These are phyloP conservation scores for Macrochelys suwanniensis DNA, from an alignment of 2,797 vertebrate species.

Conservation along the genomic window DNA sequence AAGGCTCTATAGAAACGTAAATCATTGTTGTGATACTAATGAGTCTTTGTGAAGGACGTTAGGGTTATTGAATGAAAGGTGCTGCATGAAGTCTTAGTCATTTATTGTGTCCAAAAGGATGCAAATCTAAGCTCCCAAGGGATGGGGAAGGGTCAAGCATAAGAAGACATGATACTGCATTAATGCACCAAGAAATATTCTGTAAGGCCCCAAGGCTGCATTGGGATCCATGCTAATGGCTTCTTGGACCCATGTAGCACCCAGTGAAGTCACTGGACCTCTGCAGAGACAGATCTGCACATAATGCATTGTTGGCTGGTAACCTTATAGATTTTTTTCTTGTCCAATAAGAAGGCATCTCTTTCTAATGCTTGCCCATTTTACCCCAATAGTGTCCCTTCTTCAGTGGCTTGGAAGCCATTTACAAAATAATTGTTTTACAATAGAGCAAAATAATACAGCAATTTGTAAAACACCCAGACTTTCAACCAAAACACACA, in stretches of 20 bases:
- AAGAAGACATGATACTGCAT: neutral
- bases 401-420: neutral
- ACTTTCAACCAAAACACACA: neutral
- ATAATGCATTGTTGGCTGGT: neutral
- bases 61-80: neutral
- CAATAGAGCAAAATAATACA: neutral
- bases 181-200: neutral
- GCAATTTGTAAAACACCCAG: neutral
- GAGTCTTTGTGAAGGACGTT: neutral
- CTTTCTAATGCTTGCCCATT: neutral
- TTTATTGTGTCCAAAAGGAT: neutral
- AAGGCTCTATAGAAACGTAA: neutral
- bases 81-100: neutral
- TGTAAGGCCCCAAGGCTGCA: neutral
- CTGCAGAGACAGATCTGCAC: neutral
- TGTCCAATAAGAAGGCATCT: neutral
- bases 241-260: neutral
- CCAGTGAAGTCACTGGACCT: neutral
- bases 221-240: neutral
- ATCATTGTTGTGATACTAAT: neutral
- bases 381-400: neutral
- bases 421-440: constrained; percentile 2
- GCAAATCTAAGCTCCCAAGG: neutral
- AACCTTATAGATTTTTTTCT: neutral
- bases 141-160: neutral